These are phyloP conservation scores for Chironomus striatipennis DNA, from an alignment of 1,140 invertebrate genomes.

Conservation along the genomic window DNA sequence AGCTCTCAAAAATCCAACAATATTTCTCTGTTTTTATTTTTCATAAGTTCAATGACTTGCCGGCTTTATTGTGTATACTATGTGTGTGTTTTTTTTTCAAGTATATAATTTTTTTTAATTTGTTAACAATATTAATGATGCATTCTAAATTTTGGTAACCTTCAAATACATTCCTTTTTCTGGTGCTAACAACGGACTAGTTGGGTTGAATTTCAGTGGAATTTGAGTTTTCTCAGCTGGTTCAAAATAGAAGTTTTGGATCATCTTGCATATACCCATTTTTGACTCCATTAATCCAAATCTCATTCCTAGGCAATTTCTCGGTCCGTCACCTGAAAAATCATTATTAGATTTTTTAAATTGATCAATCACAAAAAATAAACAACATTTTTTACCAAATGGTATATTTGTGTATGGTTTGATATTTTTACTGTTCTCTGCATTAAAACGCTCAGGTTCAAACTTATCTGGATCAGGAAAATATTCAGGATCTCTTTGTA, in stretches of 20 bases:
- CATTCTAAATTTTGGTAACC: neutral
- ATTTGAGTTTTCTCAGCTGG: neutral
- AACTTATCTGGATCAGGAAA: constrained; percentile 27
- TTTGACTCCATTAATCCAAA: constrained; percentile 40
- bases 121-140: no score
- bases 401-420: constrained; percentile 35
- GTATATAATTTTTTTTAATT: no score
- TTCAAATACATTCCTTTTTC: constrained; percentile 11
- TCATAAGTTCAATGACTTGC: no score
- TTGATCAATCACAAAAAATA: neutral
- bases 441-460: constrained; percentile 33
- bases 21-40: no score
- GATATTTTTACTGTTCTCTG: constrained; percentile 37
- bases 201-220: constrained; percentile 21
- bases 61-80: no score
- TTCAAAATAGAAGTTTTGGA: constrained; percentile 28
- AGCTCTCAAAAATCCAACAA: no score
- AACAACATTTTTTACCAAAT: constrained; percentile 36
- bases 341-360: neutral
- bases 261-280: constrained; percentile 30
- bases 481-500: constrained; percentile 48
- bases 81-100: no score
- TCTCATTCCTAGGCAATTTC: constrained; percentile 43
- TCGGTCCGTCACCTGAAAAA: constrained; percentile 35
- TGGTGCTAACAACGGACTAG: neutral